These are phyloP conservation scores for Pyrochroa serraticornis DNA, from an alignment of 2,888 invertebrate species.

Conservation along the genomic window DNA sequence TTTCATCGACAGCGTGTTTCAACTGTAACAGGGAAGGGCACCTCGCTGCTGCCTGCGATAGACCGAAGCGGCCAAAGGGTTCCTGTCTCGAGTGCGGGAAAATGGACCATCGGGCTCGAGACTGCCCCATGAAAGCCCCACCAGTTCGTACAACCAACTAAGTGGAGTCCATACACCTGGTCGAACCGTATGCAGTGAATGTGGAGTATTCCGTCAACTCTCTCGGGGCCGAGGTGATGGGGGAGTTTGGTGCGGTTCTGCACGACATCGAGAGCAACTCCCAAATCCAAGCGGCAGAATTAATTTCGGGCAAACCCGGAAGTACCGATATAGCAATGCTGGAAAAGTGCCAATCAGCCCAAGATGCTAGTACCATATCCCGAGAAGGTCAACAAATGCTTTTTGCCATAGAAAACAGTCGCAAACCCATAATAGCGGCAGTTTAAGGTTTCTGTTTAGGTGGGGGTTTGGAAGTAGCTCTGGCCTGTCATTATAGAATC, in stretches of 20 bases:
- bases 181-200: too few relatives aligned
- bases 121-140: too few relatives aligned
- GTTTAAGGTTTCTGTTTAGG: constrained; percentile 96
- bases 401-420: constrained; percentile 76
- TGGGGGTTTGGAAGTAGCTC: constrained; percentile 95
- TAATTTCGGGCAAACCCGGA: constrained; percentile 96
- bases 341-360: constrained; percentile 75
- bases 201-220: too few relatives aligned
- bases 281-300: constrained; percentile 81
- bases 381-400: constrained; percentile 84
- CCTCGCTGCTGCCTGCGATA: too few relatives aligned
- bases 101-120: too few relatives aligned
- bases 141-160: too few relatives aligned
- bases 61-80: too few relatives aligned
- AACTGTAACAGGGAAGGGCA: too few relatives aligned
- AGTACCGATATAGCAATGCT: constrained; percentile 96
- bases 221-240: constrained; percentile 78
- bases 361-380: constrained; percentile 77
- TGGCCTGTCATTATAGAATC: constrained; percentile 95
- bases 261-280: constrained; percentile 78
- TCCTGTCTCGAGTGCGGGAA: too few relatives aligned
- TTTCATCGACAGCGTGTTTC: too few relatives aligned
- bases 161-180: too few relatives aligned
- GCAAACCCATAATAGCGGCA: constrained; percentile 93
- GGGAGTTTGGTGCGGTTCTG: constrained; percentile 78